These are phyloP conservation scores for Tenebrosternarchus preto DNA, from an alignment of 2,113 vertebrate species.

Conservation along the genomic window DNA sequence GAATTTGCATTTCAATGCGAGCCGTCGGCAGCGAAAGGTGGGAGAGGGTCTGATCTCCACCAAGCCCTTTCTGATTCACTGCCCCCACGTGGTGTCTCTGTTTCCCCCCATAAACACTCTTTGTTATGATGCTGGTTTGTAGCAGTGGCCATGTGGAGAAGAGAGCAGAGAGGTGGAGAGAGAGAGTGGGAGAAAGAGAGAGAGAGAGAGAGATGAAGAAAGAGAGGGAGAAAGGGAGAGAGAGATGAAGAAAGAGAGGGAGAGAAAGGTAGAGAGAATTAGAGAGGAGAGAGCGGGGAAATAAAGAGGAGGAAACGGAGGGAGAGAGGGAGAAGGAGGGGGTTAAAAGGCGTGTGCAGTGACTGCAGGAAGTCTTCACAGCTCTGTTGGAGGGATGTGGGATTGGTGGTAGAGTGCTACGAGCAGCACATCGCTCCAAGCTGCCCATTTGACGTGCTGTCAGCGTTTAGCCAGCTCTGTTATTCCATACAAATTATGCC, in stretches of 20 bases:
- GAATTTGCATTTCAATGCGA: slow-evolving; percentile 99
- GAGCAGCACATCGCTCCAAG: background rate
- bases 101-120: slow-evolving; percentile 87
- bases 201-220: too few relatives aligned
- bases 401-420: slow-evolving; percentile 37
- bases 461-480: background rate
- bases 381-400: slow-evolving; percentile 74
- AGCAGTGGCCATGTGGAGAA: slow-evolving; percentile 48
- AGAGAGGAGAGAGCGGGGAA: slow-evolving; percentile 70
- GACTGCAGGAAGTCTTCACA: slow-evolving; percentile 72
- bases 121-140: slow-evolving; percentile 93
- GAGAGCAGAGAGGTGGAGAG: slow-evolving; percentile 65
- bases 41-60: slow-evolving; percentile 97
- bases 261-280: too few relatives aligned
- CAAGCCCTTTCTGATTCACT: slow-evolving; percentile 98
- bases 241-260: too few relatives aligned
- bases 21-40: slow-evolving; percentile 98
- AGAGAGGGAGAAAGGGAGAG: too few relatives aligned
- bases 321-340: background rate
- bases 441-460: slow-evolving; percentile 16
- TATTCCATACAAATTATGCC: background rate
- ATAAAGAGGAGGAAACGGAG: too few relatives aligned
- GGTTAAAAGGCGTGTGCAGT: background rate
- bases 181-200: background rate
- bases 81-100: slow-evolving; percentile 75